Percentiles rank a stretch among this genome's conserved stretches.
phyloP scores from a whole-genome alignment of 2,797 vertebrate species.

The Cheirogaleus major region DNA sequence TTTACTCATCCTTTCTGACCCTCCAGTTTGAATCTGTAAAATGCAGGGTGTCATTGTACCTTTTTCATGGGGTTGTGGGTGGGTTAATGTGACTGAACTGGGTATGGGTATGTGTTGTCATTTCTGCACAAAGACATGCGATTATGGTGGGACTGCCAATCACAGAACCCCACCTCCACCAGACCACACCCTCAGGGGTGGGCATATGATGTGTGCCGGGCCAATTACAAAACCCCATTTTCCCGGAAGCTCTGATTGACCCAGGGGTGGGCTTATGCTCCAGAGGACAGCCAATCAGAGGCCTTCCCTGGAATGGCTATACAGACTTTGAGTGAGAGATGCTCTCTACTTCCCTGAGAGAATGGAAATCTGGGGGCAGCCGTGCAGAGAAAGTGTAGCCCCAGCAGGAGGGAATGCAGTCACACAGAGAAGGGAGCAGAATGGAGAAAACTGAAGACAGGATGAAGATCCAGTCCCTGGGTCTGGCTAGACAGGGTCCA shows the following conservation, averaged over 20 bases:
- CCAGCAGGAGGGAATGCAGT: not conserved
- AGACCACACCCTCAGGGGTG: not conserved
- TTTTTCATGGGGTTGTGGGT: not conserved
- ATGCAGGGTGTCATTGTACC: fast-evolving
- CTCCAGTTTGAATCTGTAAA: not conserved
- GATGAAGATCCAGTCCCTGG: not conserved
- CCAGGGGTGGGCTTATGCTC: not conserved
- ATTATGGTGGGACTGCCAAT: not conserved
- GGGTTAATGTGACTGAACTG: not conserved
- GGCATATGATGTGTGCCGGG: fast-evolving
- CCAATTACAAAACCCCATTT: not conserved
- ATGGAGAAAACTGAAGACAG: not conserved
- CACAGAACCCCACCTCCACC: not conserved
- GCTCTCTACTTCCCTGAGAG: not conserved
- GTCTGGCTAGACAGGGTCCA: not conserved
- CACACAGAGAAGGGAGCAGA: not conserved
- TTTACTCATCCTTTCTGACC: not conserved
- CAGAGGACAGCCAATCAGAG: not conserved
- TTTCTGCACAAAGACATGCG: not conserved
- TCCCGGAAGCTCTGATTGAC: not conserved
- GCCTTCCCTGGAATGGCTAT: not conserved
- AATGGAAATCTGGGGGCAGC: not conserved
- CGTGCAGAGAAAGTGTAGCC: not conserved
- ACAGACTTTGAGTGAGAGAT: not conserved
- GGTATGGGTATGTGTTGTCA: fast-evolving